Base-by-base conservation (phyloP, 2,888 invertebrate genomes). In the Cyaniris semiargus region DNA sequence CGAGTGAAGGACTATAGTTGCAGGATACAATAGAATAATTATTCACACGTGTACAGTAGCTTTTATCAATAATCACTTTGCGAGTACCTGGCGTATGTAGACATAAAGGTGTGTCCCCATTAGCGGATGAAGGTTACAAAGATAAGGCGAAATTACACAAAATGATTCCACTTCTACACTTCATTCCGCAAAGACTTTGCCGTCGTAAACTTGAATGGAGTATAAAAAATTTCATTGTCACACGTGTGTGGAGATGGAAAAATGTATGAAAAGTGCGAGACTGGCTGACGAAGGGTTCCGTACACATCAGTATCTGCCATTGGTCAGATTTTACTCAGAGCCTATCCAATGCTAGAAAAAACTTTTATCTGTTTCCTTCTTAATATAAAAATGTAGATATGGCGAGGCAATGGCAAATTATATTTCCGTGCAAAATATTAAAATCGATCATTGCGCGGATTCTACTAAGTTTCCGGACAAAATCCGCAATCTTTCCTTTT, bases 61-160 rank as follows among this genome's bases (percentile, higher is more conserved):
- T 66, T 66, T 27, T 31, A 66, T 66, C 66, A 66, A 66, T 66
- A 66, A 66, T 31, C 66, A 18, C 66, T 18, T 15, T 66, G 27
- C 27, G 66, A 66, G 23, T 27, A 27, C 18, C 27, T 66, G 66
- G 27, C 15, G 15, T 31, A 66, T 66, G 27, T 15, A 13, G 15
- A 10, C 27, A 66, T 27, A 66, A 66, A 66, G 66, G 66, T 31
- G 66, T 66, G 66, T 31, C 66, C 23, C 66, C 66, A 66, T 66
- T 66, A 66, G 27, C 18, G 27, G 27, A 66, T 66, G 66, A 66
- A 66, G 66, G 66, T 66, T 66, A 66, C 27, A 66, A 31, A 27
- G 66, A 66, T 66, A 66, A 15, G 66, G 66, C 1, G 27, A 31
- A 27, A 66, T 60, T 60, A 60, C 60, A 60, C 13, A 60, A 58